Evolutionary conservation across 2,797 vertebrate species (phyloP), one percentile per base, ranked within the genome.

Genomic region (Alcedo quadribrachys): DNA sequence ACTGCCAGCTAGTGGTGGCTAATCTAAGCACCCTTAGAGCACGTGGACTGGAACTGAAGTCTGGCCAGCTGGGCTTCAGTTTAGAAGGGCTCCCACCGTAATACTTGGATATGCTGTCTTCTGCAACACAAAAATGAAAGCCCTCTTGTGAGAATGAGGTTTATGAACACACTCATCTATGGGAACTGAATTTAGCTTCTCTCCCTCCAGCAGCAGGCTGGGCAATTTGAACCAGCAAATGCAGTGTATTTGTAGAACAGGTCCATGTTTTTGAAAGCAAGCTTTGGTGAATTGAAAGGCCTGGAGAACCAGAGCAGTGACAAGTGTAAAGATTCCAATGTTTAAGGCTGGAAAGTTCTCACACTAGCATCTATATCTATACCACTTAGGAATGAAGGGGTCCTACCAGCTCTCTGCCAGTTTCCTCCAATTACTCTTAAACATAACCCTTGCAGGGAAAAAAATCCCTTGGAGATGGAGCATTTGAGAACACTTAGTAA

Each of bases 231-330:
- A 35, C 32, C 46, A 85, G 62, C 19, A 71, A 37, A 33, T 0
- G 4, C 45, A 79, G 63, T 0, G 0, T 9, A 10, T 42, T 30
- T 58, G 30, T 42, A 53, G 16, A 40, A 43, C 0, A 2, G 37
- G 9, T 75, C 70, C 7, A 2, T 1, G 4, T 21, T 57, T 46
- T 14, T 42, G 54, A 51, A 51, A 63, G n/a, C 33, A 5, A 27
- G 11, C 15, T 24, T 3, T 5, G 1, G 28, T 48, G 50, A 79
- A 80, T 18, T 30, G 51, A 43, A 27, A 35, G 8, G 25, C 37
- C 32, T 12, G 53, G 67, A 32, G 10, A 55, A 75, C 14, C 13
- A 57, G 19, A 68, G 18, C 37, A 46, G 8, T 7, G 19, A 17
- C 6, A 50, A 51, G 22, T 2, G 2, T 1, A 15, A 55, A 67